Conservation (phyloP, 2,113 vertebrate genomes). For the Dicaeum eximium region DNA sequence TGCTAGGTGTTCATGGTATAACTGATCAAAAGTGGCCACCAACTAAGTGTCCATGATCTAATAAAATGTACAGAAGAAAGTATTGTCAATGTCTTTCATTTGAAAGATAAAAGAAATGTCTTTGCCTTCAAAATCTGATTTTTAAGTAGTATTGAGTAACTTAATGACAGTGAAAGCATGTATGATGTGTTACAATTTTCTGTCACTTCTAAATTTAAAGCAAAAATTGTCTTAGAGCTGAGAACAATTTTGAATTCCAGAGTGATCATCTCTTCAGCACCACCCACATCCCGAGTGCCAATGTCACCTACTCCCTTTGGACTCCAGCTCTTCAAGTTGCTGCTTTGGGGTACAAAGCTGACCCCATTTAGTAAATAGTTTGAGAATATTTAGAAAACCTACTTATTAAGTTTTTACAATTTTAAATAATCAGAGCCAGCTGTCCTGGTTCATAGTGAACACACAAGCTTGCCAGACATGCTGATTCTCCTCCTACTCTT, state of each 20-base stretch:
- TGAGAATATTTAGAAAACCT: not conserved
- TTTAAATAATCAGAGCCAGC: not conserved
- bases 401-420: not conserved
- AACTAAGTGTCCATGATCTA: not conserved
- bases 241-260: slow-evolving; percentile 9
- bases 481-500: not conserved
- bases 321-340: not conserved
- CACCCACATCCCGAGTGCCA: not conserved
- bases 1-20: not conserved
- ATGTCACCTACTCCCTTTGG: not conserved
- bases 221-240: not conserved
- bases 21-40: not conserved
- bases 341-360: not conserved
- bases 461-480: not conserved
- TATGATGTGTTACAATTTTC: slow-evolving; percentile 41
- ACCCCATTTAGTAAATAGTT: not conserved
- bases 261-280: slow-evolving; percentile 5
- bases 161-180: not conserved
- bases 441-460: not conserved
- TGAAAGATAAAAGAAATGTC: not conserved
- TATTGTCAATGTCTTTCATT: not conserved
- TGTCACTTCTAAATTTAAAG: slow-evolving; percentile 31
- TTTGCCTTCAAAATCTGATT: slow-evolving; percentile 15
- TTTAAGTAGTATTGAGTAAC: not conserved
- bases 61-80: not conserved